These are phyloP conservation scores for Pygoscelis adeliae DNA, from an alignment of 2,113 vertebrate species.

Conservation along the genomic window DNA sequence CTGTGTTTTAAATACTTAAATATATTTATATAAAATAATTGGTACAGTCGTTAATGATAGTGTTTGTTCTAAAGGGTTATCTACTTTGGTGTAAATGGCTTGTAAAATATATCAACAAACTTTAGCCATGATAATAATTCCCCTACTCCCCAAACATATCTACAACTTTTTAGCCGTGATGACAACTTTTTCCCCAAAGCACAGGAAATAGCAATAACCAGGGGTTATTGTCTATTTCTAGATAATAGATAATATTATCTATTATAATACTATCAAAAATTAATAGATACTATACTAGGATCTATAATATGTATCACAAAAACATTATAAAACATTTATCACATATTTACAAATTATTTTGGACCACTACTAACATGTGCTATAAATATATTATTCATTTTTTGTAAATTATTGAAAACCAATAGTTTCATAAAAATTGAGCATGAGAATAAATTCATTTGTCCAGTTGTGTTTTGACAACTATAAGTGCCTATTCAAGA, in stretches of 20 bases:
- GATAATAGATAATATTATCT: neutral
- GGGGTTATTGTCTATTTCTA: no score
- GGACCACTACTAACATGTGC: neutral
- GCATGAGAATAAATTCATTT: neutral
- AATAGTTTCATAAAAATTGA: neutral
- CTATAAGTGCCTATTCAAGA: neutral
- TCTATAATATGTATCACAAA: slow-evolving; percentile 51
- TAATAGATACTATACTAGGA: slow-evolving; percentile 7
- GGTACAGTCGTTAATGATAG: neutral
- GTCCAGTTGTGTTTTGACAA: slow-evolving; percentile 26
- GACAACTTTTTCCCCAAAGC: neutral
- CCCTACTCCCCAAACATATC: neutral
- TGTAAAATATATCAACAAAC: neutral
- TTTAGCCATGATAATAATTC: neutral
- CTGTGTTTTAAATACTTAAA: neutral
- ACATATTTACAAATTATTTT: slow-evolving; percentile 59
- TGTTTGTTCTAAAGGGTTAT: neutral
- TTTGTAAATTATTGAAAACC: slow-evolving; percentile 57
- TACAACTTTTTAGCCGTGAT: neutral
- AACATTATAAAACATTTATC: slow-evolving; percentile 32
- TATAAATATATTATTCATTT: slow-evolving; percentile 53
- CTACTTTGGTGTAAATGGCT: slow-evolving; percentile 15
- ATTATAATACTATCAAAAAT: neutral
- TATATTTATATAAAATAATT: neutral
- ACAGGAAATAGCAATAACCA: slow-evolving; percentile 13